A percentile compares a stretch with the other conserved stretches of the same genome.
phyloP scores from a whole-genome alignment of 2,888 invertebrate genomes.

The Lepidocyrtoides sp. region DNA sequence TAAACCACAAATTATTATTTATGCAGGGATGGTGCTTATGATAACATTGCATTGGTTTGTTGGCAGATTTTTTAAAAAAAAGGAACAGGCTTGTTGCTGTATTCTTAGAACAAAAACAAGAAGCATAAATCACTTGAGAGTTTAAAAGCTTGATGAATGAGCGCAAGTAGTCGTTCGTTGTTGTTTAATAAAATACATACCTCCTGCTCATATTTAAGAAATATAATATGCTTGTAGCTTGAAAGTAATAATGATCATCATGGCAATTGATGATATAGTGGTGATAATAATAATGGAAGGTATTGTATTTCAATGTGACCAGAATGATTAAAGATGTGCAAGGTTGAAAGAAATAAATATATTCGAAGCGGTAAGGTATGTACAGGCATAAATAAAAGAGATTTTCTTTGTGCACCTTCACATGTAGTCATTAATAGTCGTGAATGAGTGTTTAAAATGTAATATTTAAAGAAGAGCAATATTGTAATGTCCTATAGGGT shows the following conservation, averaged over 20 bases:
- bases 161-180: not conserved
- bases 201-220: not conserved
- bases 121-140: conserved; percentile 72
- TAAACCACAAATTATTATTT: conserved; percentile 30
- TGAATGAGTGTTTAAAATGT: conserved; percentile 14
- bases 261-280: not conserved
- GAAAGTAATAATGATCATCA: not conserved
- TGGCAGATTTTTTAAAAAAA: not conserved
- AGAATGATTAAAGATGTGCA: conserved; percentile 64
- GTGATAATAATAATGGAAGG: conserved; percentile 32
- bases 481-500: conserved; percentile 37
- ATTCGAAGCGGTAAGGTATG: too few species aligned
- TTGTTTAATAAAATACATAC: not conserved
- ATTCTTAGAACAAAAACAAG: conserved; percentile 60
- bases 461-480: conserved; percentile 16
- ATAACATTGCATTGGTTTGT: not conserved
- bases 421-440: conserved; percentile 1
- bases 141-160: conserved; percentile 38
- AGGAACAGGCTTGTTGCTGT: conserved; percentile 24
- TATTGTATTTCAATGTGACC: conserved; percentile 40
- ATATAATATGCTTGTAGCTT: not conserved
- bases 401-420: not conserved
- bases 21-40: not conserved
- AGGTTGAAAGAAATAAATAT: not conserved
- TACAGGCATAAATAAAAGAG: not conserved